These are phyloP conservation scores for Neoscelio sp. DNA, from an alignment of 2,888 invertebrate genomes.

Conservation along the genomic window DNA sequence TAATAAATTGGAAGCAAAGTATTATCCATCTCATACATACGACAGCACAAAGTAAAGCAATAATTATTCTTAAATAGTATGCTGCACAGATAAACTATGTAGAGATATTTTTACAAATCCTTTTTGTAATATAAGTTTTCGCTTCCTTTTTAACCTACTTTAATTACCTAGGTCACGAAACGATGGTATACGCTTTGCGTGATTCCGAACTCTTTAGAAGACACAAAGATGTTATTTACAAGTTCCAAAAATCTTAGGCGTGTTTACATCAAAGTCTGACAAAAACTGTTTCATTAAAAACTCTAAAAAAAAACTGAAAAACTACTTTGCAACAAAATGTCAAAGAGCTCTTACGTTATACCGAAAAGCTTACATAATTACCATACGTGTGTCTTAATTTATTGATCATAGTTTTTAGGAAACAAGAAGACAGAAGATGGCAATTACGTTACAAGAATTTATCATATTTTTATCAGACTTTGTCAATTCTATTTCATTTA, in stretches of 20 bases:
- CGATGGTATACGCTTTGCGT: conserved; percentile 26
- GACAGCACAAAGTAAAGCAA: no score
- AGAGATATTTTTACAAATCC: no score
- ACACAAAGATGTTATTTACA: conserved; percentile 30
- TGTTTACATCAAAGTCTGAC: background rate
- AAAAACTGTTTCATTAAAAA: background rate
- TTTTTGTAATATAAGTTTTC: conserved; percentile 33
- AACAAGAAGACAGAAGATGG: no score
- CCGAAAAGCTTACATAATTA: no score
- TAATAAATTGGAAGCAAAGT: no score
- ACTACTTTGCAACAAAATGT: background rate
- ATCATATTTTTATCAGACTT: no score
- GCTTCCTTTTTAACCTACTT: conserved; percentile 27
- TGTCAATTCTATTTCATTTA: no score
- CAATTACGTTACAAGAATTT: no score
- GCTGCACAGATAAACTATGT: background rate
- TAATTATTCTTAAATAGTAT: conserved; percentile 2
- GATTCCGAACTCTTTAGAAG: conserved; percentile 10
- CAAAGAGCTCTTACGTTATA: no score
- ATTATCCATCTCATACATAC: no score
- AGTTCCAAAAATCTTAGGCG: background rate
- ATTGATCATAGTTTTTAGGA: no score
- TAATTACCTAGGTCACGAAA: conserved; percentile 38
- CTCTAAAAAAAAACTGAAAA: background rate
- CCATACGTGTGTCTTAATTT: no score